Evolutionary conservation across 2,888 invertebrate genomes (phyloP), one percentile per base, ranked within the genome.

Genomic region (Dasysyrphus tricinctus): DNA sequence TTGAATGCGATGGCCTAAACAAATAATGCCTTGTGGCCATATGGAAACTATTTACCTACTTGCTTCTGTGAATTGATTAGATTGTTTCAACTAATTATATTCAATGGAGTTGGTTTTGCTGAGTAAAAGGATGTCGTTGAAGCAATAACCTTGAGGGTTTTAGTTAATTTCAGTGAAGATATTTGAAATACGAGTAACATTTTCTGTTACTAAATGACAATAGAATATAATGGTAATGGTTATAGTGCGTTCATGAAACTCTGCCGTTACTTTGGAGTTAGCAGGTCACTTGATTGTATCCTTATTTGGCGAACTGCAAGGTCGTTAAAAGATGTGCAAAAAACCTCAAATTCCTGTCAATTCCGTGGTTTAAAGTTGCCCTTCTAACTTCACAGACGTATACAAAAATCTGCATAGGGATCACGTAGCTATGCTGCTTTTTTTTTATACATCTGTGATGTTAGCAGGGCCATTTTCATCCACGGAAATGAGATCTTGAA

Each of bases 1-100:
- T 56, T 70, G 85, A 70, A 74, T 81, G 73, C 44, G 76, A 85
- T 76, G 78, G 82, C 86, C 86, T 86, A 82, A 81, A 47, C 65
- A 86, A 86, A 82, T 73, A 85, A 16, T 67, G 72, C 42, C 86
- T 44, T 59, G 29, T 39, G 78, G 86, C 81, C 69, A 51, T 86
- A 70, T 65, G 78, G 65, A 82, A 86, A 86, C 86, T 86, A 86
- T 86, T 86, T 78, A 74, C n/a, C n/a, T n/a, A n/a, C 78, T 72
- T 70, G 44, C 57, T 54, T 56, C 73, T 24, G 74, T 78, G 82
- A 86, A 86, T 86, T 86, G 86, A 86, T 86, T 82, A 86, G 75
- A 86, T 86, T 86, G 86, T 79, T 80, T 67, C 72, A 61, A 70
- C 67, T 84, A 80, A 84, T 80, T 84, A 80, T 80, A 80, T 82